phyloP scores from a whole-genome alignment of 2,888 invertebrate species.

The Nemotelus nigrinus region DNA sequence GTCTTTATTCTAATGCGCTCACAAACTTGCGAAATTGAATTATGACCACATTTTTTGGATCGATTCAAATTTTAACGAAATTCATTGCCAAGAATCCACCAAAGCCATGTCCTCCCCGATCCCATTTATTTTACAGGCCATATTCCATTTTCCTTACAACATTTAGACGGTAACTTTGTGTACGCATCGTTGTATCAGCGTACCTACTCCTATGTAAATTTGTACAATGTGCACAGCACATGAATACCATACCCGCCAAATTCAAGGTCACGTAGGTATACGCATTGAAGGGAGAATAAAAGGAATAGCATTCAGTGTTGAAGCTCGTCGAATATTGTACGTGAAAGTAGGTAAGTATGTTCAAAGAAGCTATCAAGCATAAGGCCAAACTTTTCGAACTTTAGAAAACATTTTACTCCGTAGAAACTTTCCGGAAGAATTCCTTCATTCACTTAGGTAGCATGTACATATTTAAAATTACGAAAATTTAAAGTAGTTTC shows the following conservation, averaged over 20 bases:
- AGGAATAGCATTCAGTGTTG: too few species aligned
- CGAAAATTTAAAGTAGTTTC: background rate
- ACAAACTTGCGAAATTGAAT: background rate
- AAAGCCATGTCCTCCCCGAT: background rate
- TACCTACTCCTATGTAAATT: too few species aligned
- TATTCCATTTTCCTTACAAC: background rate
- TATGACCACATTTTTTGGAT: background rate
- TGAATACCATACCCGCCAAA: too few species aligned
- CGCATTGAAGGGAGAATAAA: too few species aligned
- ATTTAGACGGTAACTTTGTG: too few species aligned
- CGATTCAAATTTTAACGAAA: background rate
- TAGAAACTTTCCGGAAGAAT: background rate
- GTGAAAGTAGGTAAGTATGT: background rate
- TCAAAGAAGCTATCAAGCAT: background rate
- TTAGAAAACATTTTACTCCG: background rate
- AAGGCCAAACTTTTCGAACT: slow-evolving; percentile 1
- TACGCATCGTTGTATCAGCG: too few species aligned
- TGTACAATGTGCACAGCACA: too few species aligned
- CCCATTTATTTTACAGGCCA: background rate
- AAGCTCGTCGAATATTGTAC: background rate
- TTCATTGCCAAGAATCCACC: background rate
- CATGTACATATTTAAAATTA: background rate
- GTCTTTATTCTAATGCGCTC: background rate
- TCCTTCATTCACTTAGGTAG: background rate
- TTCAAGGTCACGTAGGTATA: too few species aligned